Conservation (phyloP, 1,140 invertebrate genomes). For the Venustaconcha ellipsiformis region DNA sequence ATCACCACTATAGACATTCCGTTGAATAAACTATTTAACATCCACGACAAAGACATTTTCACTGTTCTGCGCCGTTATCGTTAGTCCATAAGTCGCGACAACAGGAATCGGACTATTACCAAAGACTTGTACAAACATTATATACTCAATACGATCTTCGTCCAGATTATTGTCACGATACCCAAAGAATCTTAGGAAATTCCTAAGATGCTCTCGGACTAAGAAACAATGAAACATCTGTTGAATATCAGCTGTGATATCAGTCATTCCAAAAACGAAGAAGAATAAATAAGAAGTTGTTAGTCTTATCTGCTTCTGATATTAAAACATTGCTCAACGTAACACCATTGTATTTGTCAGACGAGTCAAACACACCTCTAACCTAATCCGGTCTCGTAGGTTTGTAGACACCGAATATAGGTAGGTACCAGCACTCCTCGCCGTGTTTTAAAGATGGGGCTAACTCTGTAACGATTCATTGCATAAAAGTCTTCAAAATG, state of each 20-base stretch:
- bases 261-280: constrained; percentile 29
- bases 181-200: constrained; percentile 32
- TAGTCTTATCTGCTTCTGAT: constrained; percentile 30
- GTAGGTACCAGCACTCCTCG: constrained; percentile 38
- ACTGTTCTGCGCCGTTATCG: constrained; percentile 1
- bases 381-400: constrained; percentile 36
- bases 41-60: constrained; percentile 11
- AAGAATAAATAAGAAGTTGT: constrained; percentile 25
- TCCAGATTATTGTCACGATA: constrained; percentile 17
- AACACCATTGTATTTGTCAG: constrained; percentile 19
- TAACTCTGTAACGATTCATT: constrained; percentile 22
- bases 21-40: constrained; percentile 14
- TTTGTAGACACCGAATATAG: constrained; percentile 41
- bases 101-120: constrained; percentile 26
- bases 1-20: constrained; percentile 29
- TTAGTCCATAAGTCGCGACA: constrained; percentile 24
- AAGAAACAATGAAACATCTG: constrained; percentile 20
- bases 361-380: constrained; percentile 32
- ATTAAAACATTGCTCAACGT: constrained; percentile 34
- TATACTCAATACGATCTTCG: constrained; percentile 11
- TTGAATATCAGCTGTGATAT: constrained; percentile 15
- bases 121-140: constrained; percentile 36
- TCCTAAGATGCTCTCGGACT: constrained; percentile 10
- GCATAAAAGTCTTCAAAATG: constrained; percentile 29
- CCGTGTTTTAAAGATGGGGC: constrained; percentile 4